phyloP scores from a whole-genome alignment of 2,797 vertebrate species.

The Channallabes apus region DNA sequence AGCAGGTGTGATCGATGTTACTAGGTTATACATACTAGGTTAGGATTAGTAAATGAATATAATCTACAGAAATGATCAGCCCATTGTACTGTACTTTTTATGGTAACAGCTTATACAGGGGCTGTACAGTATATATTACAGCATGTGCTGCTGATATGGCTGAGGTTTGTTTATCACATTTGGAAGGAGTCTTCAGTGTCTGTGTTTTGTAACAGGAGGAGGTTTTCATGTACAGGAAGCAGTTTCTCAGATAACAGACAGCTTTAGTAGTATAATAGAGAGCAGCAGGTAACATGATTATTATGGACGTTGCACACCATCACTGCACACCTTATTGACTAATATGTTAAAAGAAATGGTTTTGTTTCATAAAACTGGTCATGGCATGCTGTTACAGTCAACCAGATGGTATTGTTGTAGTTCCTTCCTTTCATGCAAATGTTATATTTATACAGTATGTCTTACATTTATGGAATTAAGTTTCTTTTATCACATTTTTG shows the following conservation, averaged over 20 bases:
- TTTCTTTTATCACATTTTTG: background rate
- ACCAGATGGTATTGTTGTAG: background rate
- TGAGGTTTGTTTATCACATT: background rate
- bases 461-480: background rate
- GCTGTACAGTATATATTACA: background rate
- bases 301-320: background rate
- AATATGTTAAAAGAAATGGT: background rate
- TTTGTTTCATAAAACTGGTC: background rate
- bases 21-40: background rate
- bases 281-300: background rate
- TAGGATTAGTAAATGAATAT: background rate
- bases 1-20: background rate
- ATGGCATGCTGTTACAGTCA: background rate
- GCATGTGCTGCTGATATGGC: background rate
- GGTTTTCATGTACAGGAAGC: too few species aligned
- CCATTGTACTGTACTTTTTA: background rate
- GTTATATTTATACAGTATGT: background rate
- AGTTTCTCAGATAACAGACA: background rate
- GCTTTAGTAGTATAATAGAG: background rate
- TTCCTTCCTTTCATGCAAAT: background rate
- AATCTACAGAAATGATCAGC: too few species aligned
- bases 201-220: background rate
- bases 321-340: background rate
- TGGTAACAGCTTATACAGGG: background rate
- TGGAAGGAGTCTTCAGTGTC: background rate